Conservation (phyloP, 2,797 vertebrate genomes). For the Hirundo rustica region DNA sequence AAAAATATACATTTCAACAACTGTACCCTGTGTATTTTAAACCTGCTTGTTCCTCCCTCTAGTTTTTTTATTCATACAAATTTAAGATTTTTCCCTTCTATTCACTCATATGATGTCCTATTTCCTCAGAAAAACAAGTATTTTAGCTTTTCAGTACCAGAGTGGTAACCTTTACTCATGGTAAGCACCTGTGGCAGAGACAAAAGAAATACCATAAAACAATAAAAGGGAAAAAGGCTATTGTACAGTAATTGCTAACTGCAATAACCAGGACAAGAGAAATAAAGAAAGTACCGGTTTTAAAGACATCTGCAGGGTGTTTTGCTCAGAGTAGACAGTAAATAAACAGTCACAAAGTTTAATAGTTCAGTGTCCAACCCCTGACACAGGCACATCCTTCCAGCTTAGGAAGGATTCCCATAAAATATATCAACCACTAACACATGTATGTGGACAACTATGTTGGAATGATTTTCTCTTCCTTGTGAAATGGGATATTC, state of each 20-base stretch:
- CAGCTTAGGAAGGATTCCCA: not conserved
- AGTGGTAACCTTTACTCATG: not conserved
- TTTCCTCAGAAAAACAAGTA: not conserved
- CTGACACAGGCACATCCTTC: not conserved
- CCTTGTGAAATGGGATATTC: not conserved
- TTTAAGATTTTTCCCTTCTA: not conserved
- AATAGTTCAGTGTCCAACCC: not conserved
- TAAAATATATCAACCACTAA: not conserved
- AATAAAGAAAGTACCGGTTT: not conserved
- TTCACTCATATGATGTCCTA: not conserved
- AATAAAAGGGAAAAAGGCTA: not conserved
- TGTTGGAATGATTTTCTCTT: not conserved
- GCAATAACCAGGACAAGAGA: not conserved
- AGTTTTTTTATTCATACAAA: not conserved
- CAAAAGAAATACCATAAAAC: not conserved
- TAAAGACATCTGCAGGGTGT: not conserved
- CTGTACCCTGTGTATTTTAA: not conserved
- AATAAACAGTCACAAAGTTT: not conserved
- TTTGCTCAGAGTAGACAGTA: not conserved
- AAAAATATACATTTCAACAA: not conserved
- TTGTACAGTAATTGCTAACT: not conserved
- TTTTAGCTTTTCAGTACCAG: not conserved
- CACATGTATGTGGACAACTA: not conserved
- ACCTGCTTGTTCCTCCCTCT: not conserved
- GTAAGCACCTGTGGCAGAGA: not conserved